Evolutionary conservation across 2,797 vertebrate species (phyloP).

Genomic region (Syngnathus acus): DNA sequence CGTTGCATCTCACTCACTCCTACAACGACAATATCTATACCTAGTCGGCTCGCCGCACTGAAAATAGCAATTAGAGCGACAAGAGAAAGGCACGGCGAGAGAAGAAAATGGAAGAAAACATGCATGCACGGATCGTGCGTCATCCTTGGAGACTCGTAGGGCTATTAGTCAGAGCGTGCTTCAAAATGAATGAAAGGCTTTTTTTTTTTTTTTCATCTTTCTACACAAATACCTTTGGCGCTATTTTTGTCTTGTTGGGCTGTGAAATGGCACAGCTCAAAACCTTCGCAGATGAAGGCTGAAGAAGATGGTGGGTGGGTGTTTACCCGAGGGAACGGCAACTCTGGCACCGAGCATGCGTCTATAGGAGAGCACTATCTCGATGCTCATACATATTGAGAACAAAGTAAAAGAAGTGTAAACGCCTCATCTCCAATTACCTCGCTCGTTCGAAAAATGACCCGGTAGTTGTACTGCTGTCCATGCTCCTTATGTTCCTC

Average conservation of each 20-base stretch:
- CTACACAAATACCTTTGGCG: conserved; percentile 40
- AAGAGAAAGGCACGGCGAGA: conserved; percentile 16
- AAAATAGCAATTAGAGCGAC: conserved; percentile 49
- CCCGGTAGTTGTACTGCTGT: conserved; percentile 90
- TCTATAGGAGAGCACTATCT: conserved; percentile 25
- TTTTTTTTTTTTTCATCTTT: conserved; percentile 25
- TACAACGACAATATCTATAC: conserved; percentile 28
- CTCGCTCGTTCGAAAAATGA: conserved; percentile 97
- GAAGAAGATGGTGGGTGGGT: conserved; percentile 44
- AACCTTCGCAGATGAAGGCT: conserved; percentile 46
- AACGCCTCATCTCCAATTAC: conserved; percentile 52
- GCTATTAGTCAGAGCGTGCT: conserved; percentile 48
- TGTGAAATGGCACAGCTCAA: conserved; percentile 46
- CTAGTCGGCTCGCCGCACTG: conserved; percentile 22
- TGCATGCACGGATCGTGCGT: conserved; percentile 33
- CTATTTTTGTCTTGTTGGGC: conserved; percentile 55
- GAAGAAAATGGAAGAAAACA: conserved; percentile 27
- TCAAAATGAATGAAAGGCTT: conserved; percentile 36
- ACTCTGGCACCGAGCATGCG: conserved; percentile 21
- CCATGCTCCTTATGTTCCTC: conserved; percentile 96
- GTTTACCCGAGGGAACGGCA: conserved; percentile 41
- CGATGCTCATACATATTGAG: neutral
- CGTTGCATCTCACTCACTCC: conserved; percentile 34
- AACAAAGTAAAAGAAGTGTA: too few relatives aligned
- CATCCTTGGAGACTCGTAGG: conserved; percentile 45